A percentile compares a stretch with the other conserved stretches of the same genome.
Evolutionary conservation across 2,797 vertebrate genomes (phyloP).

Genomic region (Gobionotothen gibberifrons): DNA sequence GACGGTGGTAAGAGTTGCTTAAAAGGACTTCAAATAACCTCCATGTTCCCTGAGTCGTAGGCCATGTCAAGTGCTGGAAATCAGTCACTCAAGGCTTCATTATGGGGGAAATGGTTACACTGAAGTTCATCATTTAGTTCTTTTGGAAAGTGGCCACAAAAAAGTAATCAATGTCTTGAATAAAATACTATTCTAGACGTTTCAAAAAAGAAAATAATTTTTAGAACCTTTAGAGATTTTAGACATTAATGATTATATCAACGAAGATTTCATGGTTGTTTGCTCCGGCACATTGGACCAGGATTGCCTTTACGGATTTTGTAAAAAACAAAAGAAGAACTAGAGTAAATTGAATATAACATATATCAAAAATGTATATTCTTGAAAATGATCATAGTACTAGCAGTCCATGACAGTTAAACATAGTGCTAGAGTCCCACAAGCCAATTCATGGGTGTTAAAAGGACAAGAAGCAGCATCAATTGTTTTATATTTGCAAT

Average conservation of each 20-base stretch:
- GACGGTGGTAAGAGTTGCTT: not conserved
- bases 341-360: not conserved
- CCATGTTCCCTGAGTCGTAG: constrained; percentile 59
- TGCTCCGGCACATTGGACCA: too few relatives aligned
- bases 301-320: not conserved
- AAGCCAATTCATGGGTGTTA: not conserved
- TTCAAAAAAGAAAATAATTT: not conserved
- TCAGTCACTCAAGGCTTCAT: constrained; percentile 2
- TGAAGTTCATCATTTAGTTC: constrained; percentile 8
- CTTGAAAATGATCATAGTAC: not conserved
- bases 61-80: constrained; percentile 41
- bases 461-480: constrained; percentile 1
- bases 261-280: not conserved
- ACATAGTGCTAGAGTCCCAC: not conserved
- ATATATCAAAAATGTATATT: constrained; percentile 6
- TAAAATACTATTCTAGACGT: not conserved
- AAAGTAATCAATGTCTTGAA: not conserved
- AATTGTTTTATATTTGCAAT: constrained; percentile 4
- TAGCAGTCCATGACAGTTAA: not conserved
- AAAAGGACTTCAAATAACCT: constrained; percentile 9
- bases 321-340: not conserved
- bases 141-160: not conserved
- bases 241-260: not conserved
- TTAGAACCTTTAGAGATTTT: not conserved
- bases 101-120: not conserved